phyloP scores from a whole-genome alignment of 2,113 vertebrate genomes.

The Peromyscus leucopus region DNA sequence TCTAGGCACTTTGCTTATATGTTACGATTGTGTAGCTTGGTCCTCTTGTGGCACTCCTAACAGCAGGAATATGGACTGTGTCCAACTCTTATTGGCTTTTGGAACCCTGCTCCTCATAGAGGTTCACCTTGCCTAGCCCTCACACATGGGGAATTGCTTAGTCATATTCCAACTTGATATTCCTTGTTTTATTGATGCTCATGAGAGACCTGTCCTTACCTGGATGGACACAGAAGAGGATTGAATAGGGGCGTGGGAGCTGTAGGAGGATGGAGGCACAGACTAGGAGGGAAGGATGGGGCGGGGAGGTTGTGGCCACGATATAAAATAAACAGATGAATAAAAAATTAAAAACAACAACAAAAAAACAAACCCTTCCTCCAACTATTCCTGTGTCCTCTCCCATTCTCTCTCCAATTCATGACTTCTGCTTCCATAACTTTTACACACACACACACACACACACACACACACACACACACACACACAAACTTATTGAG shows the following conservation, averaged over 20 bases:
- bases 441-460: not conserved
- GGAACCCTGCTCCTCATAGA: not conserved
- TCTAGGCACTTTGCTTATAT: not conserved
- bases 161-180: not conserved
- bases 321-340: not conserved
- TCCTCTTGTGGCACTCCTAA: not conserved
- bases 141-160: not conserved
- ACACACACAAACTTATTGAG: not conserved
- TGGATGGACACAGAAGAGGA: not conserved
- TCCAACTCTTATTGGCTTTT: not conserved
- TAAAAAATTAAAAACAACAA: too few species aligned
- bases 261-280: not conserved
- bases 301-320: fast-evolving
- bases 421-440: not conserved
- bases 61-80: too few species aligned
- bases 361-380: too few species aligned
- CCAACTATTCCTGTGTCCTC: not conserved
- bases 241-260: not conserved
- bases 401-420: not conserved
- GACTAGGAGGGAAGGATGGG: not conserved
- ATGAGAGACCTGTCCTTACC: not conserved
- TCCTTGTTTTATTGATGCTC: not conserved
- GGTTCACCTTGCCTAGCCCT: not conserved
- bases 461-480: too few species aligned
- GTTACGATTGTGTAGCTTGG: not conserved